Conservation (phyloP, 1,140 invertebrate genomes). For the Psix sp. region DNA sequence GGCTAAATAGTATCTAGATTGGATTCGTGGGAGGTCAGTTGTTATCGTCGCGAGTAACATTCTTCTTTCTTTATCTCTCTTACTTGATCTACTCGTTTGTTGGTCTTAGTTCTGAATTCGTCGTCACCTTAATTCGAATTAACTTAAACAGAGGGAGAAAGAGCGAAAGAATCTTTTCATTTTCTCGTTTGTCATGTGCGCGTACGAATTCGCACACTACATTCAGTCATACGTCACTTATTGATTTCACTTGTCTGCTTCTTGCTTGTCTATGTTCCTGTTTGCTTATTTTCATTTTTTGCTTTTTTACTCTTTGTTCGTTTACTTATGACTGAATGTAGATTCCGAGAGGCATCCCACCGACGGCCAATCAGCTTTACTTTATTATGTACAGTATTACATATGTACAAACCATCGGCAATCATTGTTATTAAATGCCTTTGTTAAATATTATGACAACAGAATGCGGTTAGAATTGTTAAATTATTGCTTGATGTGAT, state of each 20-base stretch:
- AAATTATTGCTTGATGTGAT: slow-evolving; percentile 28
- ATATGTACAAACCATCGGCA: slow-evolving; percentile 57
- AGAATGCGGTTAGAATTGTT: slow-evolving; percentile 59
- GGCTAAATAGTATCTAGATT: background rate
- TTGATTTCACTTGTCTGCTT: too few relatives aligned
- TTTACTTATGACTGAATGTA: slow-evolving; percentile 53
- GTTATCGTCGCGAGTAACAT: too few relatives aligned
- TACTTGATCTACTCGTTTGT: slow-evolving; percentile 10
- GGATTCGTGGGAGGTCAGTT: too few relatives aligned
- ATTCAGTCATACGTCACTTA: slow-evolving; percentile 43
- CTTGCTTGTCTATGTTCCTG: too few relatives aligned
- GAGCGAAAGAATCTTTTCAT: slow-evolving; percentile 58
- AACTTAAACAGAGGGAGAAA: slow-evolving; percentile 52
- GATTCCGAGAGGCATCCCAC: slow-evolving; percentile 50
- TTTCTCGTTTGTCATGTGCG: slow-evolving; percentile 25
- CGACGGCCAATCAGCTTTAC: slow-evolving; percentile 24
- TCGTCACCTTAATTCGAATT: slow-evolving; percentile 4
- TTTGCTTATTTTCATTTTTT: background rate
- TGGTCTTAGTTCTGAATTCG: slow-evolving; percentile 3
- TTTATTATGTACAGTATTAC: slow-evolving; percentile 55
- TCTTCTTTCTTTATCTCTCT: slow-evolving; percentile 13
- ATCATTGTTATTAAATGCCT: slow-evolving; percentile 37
- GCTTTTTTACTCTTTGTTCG: background rate
- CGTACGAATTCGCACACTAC: slow-evolving; percentile 33
- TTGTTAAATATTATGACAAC: slow-evolving; percentile 55